phyloP scores from a whole-genome alignment of 2,888 invertebrate species.

The Platycheirus rosarum region DNA sequence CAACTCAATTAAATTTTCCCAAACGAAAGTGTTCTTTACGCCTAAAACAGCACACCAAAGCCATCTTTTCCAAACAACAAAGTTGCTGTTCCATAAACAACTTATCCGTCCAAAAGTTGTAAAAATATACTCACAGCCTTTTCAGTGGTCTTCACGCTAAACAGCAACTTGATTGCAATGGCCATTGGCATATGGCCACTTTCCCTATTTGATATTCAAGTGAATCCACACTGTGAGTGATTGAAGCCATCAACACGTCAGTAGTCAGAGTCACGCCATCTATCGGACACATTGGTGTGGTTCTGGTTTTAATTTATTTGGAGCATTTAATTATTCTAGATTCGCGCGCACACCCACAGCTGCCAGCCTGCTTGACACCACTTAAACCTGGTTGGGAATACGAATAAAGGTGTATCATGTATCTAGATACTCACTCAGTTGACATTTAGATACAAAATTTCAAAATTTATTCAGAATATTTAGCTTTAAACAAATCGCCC shows the following conservation, averaged over 20 bases:
- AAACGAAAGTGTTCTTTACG: slow-evolving; percentile 42
- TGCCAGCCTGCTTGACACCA: background rate
- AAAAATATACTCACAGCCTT: slow-evolving; percentile 32
- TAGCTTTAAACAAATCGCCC: slow-evolving; percentile 44
- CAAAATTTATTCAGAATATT: slow-evolving; percentile 46
- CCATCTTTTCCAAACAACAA: slow-evolving; percentile 43
- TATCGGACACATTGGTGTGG: background rate
- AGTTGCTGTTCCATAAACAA: slow-evolving; percentile 57
- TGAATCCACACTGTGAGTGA: slow-evolving; percentile 65
- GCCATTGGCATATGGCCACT: slow-evolving; percentile 31
- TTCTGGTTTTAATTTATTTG: slow-evolving; percentile 38
- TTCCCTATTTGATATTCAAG: slow-evolving; percentile 70
- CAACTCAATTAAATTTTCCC: slow-evolving; percentile 29
- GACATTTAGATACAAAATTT: slow-evolving; percentile 45
- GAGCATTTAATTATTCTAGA: slow-evolving; percentile 68
- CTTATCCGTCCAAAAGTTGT: slow-evolving; percentile 38
- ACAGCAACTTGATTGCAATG: slow-evolving; percentile 5
- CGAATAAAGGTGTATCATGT: slow-evolving; percentile 58
- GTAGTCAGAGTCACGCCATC: slow-evolving; percentile 30
- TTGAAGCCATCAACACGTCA: slow-evolving; percentile 57
- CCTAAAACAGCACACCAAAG: slow-evolving; percentile 36
- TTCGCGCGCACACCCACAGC: slow-evolving; percentile 61
- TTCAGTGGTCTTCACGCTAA: slow-evolving; percentile 7
- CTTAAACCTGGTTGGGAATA: slow-evolving; percentile 7
- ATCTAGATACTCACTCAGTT: slow-evolving; percentile 16